Conservation (phyloP, 2,888 invertebrate species). For the Limnephilus lunatus region DNA sequence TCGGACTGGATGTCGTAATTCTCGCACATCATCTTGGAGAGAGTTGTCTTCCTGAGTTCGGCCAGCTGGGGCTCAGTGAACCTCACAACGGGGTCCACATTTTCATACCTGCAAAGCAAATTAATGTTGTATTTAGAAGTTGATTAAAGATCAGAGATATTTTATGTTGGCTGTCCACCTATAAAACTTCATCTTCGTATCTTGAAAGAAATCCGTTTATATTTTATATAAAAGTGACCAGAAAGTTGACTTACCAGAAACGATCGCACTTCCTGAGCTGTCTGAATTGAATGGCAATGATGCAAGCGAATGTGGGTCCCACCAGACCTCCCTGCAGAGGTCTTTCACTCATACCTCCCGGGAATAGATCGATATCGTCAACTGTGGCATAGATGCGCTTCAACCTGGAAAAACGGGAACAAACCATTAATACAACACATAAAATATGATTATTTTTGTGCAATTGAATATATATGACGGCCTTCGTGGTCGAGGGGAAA, state of each 20-base stretch:
- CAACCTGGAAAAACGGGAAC: slow-evolving; percentile 73
- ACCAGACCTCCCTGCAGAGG: slow-evolving; percentile 93
- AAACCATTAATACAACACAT: not conserved
- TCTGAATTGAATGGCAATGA: slow-evolving; percentile 96
- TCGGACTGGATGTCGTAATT: slow-evolving; percentile 91
- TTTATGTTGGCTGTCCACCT: not conserved
- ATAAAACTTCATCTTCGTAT: no score
- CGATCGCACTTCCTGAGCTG: slow-evolving; percentile 95
- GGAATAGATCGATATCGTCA: slow-evolving; percentile 97
- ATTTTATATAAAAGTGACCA: not conserved
- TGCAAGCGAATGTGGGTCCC: slow-evolving; percentile 95
- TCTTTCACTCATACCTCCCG: slow-evolving; percentile 94
- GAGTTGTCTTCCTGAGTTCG: slow-evolving; percentile 90
- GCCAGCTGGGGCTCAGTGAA: slow-evolving; percentile 92
- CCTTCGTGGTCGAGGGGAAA: no score
- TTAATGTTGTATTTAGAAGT: not conserved
- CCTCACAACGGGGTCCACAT: slow-evolving; percentile 85
- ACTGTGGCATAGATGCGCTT: slow-evolving; percentile 91
- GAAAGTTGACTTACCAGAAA: slow-evolving; percentile 83
- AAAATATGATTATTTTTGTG: no score
- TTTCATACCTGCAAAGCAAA: slow-evolving; percentile 84
- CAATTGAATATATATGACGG: no score
- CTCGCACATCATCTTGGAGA: slow-evolving; percentile 92
- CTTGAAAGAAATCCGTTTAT: not conserved
- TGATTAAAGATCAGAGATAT: not conserved